Evolutionary conservation across 2,797 vertebrate genomes (phyloP).

Genomic region (Atherinosoma microstoma): DNA sequence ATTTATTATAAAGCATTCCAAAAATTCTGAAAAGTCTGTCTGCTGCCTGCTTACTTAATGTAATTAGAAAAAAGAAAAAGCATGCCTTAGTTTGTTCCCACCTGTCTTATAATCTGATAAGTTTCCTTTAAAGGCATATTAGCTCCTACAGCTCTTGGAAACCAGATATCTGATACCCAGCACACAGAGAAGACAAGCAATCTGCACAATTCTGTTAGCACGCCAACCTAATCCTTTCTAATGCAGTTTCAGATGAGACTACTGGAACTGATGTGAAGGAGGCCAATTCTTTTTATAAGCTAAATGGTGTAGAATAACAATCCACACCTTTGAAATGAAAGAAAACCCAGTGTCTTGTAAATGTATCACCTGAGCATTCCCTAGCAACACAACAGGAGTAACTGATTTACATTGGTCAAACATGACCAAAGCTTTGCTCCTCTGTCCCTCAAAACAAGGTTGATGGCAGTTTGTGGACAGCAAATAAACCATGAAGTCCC

Average conservation of each 20-base stretch:
- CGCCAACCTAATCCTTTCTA: constrained; percentile 36
- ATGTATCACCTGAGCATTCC: constrained; percentile 15
- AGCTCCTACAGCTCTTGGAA: constrained; percentile 22
- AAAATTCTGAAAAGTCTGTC: constrained; percentile 56
- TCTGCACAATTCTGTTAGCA: constrained; percentile 39
- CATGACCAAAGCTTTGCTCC: constrained; percentile 22
- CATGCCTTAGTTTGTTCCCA: neutral
- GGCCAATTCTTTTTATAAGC: constrained; percentile 25
- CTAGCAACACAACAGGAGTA: constrained; percentile 35
- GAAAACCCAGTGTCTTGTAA: constrained; percentile 20
- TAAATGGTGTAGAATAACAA: constrained; percentile 32
- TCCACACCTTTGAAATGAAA: constrained; percentile 40
- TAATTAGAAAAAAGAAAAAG: constrained; percentile 35
- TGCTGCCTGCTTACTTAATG: constrained; percentile 33
- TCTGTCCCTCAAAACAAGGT: constrained; percentile 33
- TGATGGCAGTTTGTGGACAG: constrained; percentile 21
- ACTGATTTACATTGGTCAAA: constrained; percentile 27
- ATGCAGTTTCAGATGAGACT: constrained; percentile 26
- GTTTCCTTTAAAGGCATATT: constrained; percentile 29
- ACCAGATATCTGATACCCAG: constrained; percentile 39
- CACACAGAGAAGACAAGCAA: constrained; percentile 24
- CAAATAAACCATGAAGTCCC: constrained; percentile 37
- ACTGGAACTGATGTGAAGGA: constrained; percentile 15
- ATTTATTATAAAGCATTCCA: constrained; percentile 54
- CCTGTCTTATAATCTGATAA: constrained; percentile 35